Evolutionary conservation across 1,140 invertebrate genomes (phyloP), one percentile per base, ranked within the genome.

Genomic region (Cydia amplana): DNA sequence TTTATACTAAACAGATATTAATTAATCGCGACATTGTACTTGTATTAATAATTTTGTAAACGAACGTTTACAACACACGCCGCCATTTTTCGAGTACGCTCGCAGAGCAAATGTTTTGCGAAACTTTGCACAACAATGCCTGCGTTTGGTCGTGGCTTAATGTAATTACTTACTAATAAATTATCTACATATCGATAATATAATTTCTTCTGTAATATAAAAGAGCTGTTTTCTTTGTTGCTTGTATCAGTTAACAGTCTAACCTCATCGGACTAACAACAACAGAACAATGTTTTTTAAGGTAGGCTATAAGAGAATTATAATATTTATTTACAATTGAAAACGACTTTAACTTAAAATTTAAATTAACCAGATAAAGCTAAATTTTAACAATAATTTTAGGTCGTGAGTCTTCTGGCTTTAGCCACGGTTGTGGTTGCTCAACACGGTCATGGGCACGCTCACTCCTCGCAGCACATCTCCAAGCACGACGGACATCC

Each of bases 401-500:
- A 55, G 51, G n/a, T 55, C 6, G n/a, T 18, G 51, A 55, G 51
- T 55, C 51, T 55, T 55, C 16, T 55, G 51, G 51, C n/a, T 55
- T 55, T 55, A 55, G 51, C 51, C 51, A 9, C 51, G 14, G 16
- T 75, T 1, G 77, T 77, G 10, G 63, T 75, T 2, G 81, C 80
- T n/a, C 78, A 86, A 28, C 80, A 80, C 43, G 83, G 80, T 9
- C 77, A 84, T 43, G 77, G 78, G 2, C 78, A 78, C 60, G 85
- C 79, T 0, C 84, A 78, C 77, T 88, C 87, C 3, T 87, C 85
- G 18, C 83, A 85, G 49, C 82, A 82, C 79, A 82, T 87, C 77
- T 73, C 80, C 46, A 82, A 82, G 12, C 82, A 87, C 77, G 87
- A 88, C 74, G 87, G 85, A n/a, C 87, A 83, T 36, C 81, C 85